Evolutionary conservation across 2,797 vertebrate genomes (phyloP), one percentile per base, ranked within the genome.

Genomic region (Notamacropus eugenii): DNA sequence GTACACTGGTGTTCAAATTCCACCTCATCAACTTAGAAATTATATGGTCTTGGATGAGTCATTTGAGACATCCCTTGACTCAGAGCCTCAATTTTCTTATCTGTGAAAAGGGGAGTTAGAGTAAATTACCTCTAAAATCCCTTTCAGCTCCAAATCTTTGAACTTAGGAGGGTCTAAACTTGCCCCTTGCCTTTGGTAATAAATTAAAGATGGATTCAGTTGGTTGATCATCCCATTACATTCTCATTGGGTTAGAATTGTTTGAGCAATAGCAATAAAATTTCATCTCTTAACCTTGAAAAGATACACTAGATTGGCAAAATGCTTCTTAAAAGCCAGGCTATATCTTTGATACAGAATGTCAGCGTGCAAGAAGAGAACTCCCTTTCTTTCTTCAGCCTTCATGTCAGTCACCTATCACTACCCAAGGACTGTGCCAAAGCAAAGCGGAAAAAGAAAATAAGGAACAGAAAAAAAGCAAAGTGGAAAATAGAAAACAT

Each of bases 101-200:
- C 16, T 40, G 62, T 40, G 16, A 74, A 74, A 74, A 74, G 62
- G 5, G 5, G 1, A 19, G 34, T n/a, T 74, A 74, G 62, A 74
- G 12, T 74, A 14, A 40, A 74, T 74, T 5, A 74, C 34, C 1
- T n/a, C 14, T 74, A 40, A n/a, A 16, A 16, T 19, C 34, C 16
- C 34, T 74, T 74, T 74, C 4, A 22, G 16, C 16, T 74, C 62
- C 16, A n/a, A 74, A 0, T 0, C 91, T 91, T 94, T 94, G 40
- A 34, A 95, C 24, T 27, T 9, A 34, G 57, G 90, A 93, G 54
- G 55, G 8, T n/a, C 92, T 13, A 54, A 56, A 55, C 91, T 90
- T 91, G 3, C 11, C 56, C 46, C 29, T 28, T 82, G 55, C 55
- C 22, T 96, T 94, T 93, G 50, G 93, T 93, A 95, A 82, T 24